A percentile compares a stretch with the other conserved stretches of the same genome.
phyloP scores from a whole-genome alignment of 92 coral and sea anemone species.

The Porites lobata region DNA sequence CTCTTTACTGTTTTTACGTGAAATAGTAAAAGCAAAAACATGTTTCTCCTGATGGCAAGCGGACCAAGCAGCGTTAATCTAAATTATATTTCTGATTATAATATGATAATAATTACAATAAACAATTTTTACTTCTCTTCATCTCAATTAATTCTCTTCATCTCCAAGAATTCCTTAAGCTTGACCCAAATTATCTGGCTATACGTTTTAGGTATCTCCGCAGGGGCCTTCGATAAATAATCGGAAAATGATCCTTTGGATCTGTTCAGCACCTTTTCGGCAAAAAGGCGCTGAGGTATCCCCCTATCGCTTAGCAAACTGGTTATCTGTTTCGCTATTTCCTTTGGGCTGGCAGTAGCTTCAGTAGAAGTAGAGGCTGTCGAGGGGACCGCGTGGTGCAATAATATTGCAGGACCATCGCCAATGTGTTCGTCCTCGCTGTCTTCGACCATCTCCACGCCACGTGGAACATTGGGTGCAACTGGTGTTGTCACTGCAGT shows the following conservation, averaged over 20 bases:
- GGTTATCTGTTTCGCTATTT: conserved; percentile 13
- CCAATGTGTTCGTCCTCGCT: background rate
- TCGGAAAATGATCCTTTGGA: conserved; percentile 27
- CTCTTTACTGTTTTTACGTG: conserved; percentile 21
- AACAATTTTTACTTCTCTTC: conserved; percentile 8
- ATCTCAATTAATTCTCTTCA: background rate
- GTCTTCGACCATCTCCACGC: background rate
- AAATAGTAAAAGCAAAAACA: background rate
- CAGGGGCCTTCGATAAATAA: conserved; percentile 18
- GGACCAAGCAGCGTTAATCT: conserved; percentile 17
- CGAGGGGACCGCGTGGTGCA: background rate
- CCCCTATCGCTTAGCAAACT: background rate
- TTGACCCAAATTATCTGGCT: background rate
- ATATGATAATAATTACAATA: conserved; percentile 11
- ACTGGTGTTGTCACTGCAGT: no score
- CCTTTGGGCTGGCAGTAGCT: background rate
- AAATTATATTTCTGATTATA: conserved; percentile 27
- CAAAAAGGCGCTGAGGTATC: conserved; percentile 12
- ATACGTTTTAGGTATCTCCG: conserved; percentile 6
- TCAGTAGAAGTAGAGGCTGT: conserved; percentile 20
- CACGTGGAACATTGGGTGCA: conserved; percentile 1
- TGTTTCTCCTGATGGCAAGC: conserved; percentile 24
- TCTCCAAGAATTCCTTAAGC: conserved; percentile 3
- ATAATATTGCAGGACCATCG: background rate
- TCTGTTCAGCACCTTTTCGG: conserved; percentile 14